Evolutionary conservation across 2,888 invertebrate species (phyloP), one percentile per base, ranked within the genome.

Genomic region (Petrophora chlorosata): DNA sequence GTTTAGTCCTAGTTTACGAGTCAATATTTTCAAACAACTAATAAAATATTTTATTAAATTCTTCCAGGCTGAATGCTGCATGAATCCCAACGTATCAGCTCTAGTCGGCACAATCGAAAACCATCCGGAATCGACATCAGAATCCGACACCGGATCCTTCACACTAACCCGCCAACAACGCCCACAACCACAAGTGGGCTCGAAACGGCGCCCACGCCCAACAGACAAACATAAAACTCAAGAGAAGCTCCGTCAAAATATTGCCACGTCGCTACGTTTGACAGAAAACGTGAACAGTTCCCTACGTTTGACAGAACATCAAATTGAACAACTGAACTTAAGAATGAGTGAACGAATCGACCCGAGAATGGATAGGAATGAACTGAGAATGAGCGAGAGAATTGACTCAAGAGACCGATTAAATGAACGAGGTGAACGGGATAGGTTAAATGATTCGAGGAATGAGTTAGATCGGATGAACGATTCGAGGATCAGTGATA

Each of bases 71-170:
- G 91, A 91, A 8, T 90, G 90, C 70, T 90, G 91, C 53, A 74
- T 85, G 51, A 87, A 85, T 53, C 79, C 87, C 0, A 82, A 79
- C 55, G 85, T 90, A 0, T 89, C 89, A 39, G 90, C 88, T 0
- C 59, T 91, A 2, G 90, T 90, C 0, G 90, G 90, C 0, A 90
- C 91, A 10, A 90, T 91, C 45, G 90, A 91, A 56, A 86, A 85
- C 45, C 91, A 90, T 25, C 87, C 87, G 0, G 91, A 90, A 26
- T 89, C 90, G 0, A 90, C 90, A 0, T 91, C 91, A 0, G 90
- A 90, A 49, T 89, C 90, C 0, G 90, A 90, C 66, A 85, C 85
- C 0, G 87, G 89, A 0, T 86, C 90, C 0, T 89, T 90, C 65
- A 88, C 89, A 0, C 63, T 88, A 0, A 85, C 88, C 1, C 72